Base-by-base conservation (phyloP, 2,888 invertebrate genomes). In the Pandemis cinnamomeana region DNA sequence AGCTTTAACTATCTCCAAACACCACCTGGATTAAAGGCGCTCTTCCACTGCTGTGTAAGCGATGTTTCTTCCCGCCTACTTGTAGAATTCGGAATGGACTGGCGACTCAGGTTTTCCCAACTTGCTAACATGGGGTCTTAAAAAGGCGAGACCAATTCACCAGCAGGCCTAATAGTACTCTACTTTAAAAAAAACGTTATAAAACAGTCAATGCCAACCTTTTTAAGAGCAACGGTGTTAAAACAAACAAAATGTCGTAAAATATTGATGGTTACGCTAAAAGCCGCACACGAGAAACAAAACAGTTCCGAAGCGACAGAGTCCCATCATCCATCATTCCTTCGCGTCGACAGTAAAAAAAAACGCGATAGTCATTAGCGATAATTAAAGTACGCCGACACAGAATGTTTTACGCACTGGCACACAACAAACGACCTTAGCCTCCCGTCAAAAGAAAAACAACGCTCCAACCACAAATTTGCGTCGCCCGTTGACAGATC, bases 301-400 rank as follows among this genome's bases (percentile, higher is more conserved):
- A 77, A 76, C 67, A 71, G 73, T 64, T 67, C 71, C 72, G 77
- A 76, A 76, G 76, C 73, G 77, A 73, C 20, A 55, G 15, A 55
- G 53, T 58, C 75, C 69, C 63, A 60, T 69, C 82, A 85, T 87
- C 82, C 82, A 86, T 86, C 87, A 87, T 82, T 80, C 80, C 71
- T 70, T 72, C 78, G 70, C 78, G 79, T 75, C 80, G 80, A 74
- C 79, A 79, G 79, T 78, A 81, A 80, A 81, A 81, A 80, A 80
- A 81, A 80, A 83, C 86, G 82, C 83, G 80, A 84, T 83, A 83
- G 83, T 85, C 87, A 87, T 88, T 87, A 87, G 83, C 78, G 71
- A 81, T 86, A 85, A 87, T 88, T 87, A 87, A 86, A 88, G 81
- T 80, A 79, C 79, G 68, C 71, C 67, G 72, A 70, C 71, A 77